Conservation (phyloP, 2,113 vertebrate species). For the Oreochromis spilurus region DNA sequence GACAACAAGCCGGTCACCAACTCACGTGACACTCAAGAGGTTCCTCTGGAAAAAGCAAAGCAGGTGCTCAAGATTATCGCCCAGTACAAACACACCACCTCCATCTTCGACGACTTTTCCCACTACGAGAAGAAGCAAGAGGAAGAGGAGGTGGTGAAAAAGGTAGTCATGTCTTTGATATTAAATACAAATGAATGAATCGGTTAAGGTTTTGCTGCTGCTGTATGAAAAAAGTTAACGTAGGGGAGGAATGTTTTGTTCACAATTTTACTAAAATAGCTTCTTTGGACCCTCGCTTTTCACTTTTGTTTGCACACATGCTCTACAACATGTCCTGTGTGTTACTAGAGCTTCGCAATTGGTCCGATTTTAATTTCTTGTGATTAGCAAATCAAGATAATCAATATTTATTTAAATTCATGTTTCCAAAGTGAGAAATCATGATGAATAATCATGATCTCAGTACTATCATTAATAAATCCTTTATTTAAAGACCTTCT, state of each 20-base stretch:
- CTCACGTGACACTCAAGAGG: constrained; percentile 98
- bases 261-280: not conserved
- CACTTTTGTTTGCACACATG: not conserved
- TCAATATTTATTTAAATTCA: not conserved
- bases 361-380: not conserved
- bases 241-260: not conserved
- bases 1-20: constrained; percentile 99
- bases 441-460: not conserved
- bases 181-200: not conserved
- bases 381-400: not conserved
- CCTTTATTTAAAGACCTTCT: not conserved
- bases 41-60: constrained; percentile 96
- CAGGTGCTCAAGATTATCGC: constrained; percentile 97
- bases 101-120: constrained; percentile 98
- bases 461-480: not conserved
- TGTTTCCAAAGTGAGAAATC: not conserved
- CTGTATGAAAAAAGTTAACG: not conserved
- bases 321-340: not conserved
- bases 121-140: constrained; percentile 98
- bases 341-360: not conserved
- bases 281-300: not conserved
- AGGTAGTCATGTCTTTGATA: constrained; percentile 72
- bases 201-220: not conserved
- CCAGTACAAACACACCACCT: constrained; percentile 97
- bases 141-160: constrained; percentile 96